Conservation (phyloP, 2,113 vertebrate genomes). For the Sciurus niger region DNA sequence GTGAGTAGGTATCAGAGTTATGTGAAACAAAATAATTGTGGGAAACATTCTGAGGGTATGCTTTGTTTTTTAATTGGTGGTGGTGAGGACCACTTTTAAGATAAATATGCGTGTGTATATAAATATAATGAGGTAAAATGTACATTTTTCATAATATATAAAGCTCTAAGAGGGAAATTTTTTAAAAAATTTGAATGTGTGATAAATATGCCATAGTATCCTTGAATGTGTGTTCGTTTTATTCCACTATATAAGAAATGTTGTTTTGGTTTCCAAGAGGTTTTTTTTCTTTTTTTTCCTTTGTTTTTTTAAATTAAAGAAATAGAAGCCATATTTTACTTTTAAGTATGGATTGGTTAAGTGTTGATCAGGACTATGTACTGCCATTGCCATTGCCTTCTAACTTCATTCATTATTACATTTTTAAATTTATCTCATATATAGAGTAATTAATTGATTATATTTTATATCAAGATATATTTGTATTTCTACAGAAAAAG, state of each 20-base stretch:
- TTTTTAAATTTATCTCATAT: neutral
- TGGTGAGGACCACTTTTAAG: neutral
- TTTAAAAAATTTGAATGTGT: conserved; percentile 6
- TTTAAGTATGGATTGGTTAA: neutral
- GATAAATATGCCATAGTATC: neutral
- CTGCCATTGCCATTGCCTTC: conserved; percentile 25
- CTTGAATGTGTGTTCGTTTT: neutral
- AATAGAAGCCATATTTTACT: neutral
- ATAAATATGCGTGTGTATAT: neutral
- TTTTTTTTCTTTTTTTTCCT: neutral
- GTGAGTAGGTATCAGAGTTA: neutral
- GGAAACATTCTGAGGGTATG: neutral
- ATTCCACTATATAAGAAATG: neutral
- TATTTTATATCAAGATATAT: neutral
- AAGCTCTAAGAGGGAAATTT: neutral
- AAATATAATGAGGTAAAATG: neutral
- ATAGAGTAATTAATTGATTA: neutral
- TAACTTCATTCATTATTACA: conserved; percentile 31
- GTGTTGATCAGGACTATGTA: neutral
- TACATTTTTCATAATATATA: neutral
- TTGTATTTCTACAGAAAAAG: neutral
- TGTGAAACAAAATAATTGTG: neutral
- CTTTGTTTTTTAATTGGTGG: neutral
- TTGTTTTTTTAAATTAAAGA: neutral
- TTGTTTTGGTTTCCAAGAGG: conserved; percentile 2